phyloP scores from a whole-genome alignment of 2,113 vertebrate genomes.

The Pedionomus torquatus region DNA sequence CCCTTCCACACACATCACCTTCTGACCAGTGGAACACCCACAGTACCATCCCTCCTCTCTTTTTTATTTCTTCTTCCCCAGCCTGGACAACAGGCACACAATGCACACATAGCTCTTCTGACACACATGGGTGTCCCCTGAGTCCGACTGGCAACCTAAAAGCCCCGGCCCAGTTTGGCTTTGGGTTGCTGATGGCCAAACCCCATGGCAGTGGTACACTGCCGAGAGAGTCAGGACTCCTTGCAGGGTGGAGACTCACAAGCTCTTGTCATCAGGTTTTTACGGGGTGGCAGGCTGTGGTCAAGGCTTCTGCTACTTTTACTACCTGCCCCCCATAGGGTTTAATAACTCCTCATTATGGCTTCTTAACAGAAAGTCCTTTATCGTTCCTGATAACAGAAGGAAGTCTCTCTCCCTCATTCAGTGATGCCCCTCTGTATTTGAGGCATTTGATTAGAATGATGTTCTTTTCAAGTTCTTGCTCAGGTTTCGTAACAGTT shows the following conservation, averaged over 20 bases:
- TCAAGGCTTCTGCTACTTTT: not conserved
- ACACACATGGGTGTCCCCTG: not conserved
- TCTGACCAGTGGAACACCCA: too few species aligned
- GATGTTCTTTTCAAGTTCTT: not conserved
- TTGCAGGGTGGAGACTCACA: not conserved
- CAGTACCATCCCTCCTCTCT: not conserved
- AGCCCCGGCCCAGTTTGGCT: fast-evolving
- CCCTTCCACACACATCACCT: not conserved
- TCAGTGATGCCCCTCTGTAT: not conserved
- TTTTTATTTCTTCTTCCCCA: not conserved
- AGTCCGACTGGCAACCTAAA: fast-evolving
- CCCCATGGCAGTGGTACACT: not conserved
- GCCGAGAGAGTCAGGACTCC: not conserved
- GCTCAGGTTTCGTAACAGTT: not conserved
- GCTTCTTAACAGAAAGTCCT: not conserved
- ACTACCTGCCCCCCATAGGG: not conserved
- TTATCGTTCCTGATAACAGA: not conserved
- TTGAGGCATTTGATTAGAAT: not conserved
- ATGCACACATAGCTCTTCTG: not conserved
- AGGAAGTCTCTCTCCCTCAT: not conserved
- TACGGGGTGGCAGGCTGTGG: not conserved
- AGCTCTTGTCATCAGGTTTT: not conserved
- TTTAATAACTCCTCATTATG: not conserved
- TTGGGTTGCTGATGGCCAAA: fast-evolving
- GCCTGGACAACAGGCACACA: fast-evolving